Conservation (phyloP, 2,113 vertebrate species). For the Prolemur simus region DNA sequence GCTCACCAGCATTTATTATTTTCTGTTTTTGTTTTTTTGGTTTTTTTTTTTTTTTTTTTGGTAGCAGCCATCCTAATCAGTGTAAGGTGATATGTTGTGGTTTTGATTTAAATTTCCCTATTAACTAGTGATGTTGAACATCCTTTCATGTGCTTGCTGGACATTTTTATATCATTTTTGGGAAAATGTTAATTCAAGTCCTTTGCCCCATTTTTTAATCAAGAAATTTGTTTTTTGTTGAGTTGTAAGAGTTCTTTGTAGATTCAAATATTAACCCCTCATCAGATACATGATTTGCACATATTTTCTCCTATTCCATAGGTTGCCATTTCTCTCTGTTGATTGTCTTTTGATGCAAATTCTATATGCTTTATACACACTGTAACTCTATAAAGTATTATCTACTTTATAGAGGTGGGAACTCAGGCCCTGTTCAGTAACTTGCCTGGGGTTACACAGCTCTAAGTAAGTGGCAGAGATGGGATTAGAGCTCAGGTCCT, state of each 20-base stretch:
- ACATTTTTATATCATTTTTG: not conserved
- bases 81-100: not conserved
- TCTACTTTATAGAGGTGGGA: not conserved
- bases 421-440: not conserved
- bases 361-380: not conserved
- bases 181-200: not conserved
- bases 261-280: not conserved
- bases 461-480: not conserved
- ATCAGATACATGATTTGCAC: not conserved
- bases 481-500: not conserved
- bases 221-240: not conserved
- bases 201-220: not conserved
- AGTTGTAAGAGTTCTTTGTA: not conserved
- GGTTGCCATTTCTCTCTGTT: not conserved
- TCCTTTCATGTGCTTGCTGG: not conserved
- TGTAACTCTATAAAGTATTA: not conserved
- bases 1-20: rapidly evolving
- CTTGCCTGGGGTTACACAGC: not conserved
- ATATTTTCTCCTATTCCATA: not conserved
- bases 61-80: too few relatives aligned
- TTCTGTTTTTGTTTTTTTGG: not conserved
- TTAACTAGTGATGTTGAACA: not conserved
- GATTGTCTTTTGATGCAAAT: not conserved
- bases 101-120: not conserved
- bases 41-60: not conserved